Evolutionary conservation across 2,113 vertebrate species (phyloP), one percentile per base, ranked within the genome.

Genomic region (Pimephales promelas): DNA sequence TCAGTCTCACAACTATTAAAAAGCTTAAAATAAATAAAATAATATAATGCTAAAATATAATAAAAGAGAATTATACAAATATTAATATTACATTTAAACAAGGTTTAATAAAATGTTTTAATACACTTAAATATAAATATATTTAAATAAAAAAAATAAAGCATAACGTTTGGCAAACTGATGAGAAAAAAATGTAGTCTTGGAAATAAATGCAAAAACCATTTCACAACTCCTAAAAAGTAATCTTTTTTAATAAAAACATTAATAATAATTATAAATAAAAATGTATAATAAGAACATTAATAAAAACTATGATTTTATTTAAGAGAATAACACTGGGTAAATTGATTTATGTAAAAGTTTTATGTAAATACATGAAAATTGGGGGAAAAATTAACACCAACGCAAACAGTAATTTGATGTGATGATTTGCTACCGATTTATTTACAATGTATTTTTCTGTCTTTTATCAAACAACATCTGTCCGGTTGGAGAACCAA

Each of bases 381-480:
- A 31, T 1, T 31, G 9, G 3, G 9, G 4, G 6, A 10, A 34
- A 49, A 72, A n/a, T 31, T 62, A 16, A 49, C n/a, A 34, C 26
- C 11, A 57, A 20, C 2, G 1, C 13, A 72, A 71, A 31, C 5
- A 0, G 34, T 31, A 52, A 70, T 71, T 43, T 82, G 26, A 14
- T 83, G 75, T 16, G 43, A 45, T 81, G 16, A 43, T 66, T 64
- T 66, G 73, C 74, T 82, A 77, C 54, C 70, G 81, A 84, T 90
- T 86, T 80, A 79, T 70, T 84, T 85, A 79, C 75, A 84, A 85
- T 82, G 88, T 88, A 85, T 93, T 92, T 89, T 94, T 94, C 76
- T 36, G 9, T 86, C 84, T 89, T 93, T 92, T 91, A 92, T 92
- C 91, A 92, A 88, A 92, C 88, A 88, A 89, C 94, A 95, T 95